Percentiles rank a stretch among this genome's conserved stretches.
These are phyloP conservation scores for Melierax canorus DNA, from an alignment of 2,113 vertebrate genomes.

Conservation along the genomic window DNA sequence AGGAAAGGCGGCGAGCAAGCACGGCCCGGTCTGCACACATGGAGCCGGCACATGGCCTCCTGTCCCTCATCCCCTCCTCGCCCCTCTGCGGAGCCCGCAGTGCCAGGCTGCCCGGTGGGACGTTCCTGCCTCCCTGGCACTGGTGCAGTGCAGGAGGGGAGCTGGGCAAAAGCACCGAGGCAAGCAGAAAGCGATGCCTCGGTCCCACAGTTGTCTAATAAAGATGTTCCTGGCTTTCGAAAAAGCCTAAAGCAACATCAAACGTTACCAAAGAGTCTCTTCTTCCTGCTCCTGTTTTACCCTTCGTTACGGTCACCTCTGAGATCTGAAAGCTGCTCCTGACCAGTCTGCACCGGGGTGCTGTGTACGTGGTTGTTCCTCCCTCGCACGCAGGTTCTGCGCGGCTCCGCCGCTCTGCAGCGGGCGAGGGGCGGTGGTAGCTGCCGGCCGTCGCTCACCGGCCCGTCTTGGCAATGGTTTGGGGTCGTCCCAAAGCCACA, in stretches of 20 bases:
- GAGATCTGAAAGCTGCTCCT: not conserved
- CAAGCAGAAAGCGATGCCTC: not conserved
- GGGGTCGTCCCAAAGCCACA: not conserved
- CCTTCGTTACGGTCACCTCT: rapidly evolving
- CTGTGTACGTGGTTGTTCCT: not conserved
- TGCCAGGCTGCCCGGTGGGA: not conserved
- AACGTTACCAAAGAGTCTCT: not conserved
- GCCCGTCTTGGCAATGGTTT: not conserved
- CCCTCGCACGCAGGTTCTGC: rapidly evolving
- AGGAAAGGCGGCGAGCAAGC: rapidly evolving
- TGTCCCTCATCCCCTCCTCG: rapidly evolving
- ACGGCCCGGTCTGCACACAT: rapidly evolving
- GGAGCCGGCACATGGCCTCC: rapidly evolving
- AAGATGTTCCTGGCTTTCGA: not conserved
- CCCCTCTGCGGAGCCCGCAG: not conserved
- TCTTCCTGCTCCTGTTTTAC: not conserved
- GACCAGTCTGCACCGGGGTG: not conserved
- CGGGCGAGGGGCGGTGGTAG: rapidly evolving
- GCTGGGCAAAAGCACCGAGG: rapidly evolving
- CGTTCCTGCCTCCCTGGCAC: not conserved
- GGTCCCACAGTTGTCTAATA: not conserved
- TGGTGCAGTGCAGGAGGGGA: not conserved
- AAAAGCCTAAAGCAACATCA: not conserved
- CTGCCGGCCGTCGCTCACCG: rapidly evolving
- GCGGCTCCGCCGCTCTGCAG: rapidly evolving